Evolutionary conservation across 2,888 invertebrate genomes (phyloP).

Genomic region (Salpingus planirostris): DNA sequence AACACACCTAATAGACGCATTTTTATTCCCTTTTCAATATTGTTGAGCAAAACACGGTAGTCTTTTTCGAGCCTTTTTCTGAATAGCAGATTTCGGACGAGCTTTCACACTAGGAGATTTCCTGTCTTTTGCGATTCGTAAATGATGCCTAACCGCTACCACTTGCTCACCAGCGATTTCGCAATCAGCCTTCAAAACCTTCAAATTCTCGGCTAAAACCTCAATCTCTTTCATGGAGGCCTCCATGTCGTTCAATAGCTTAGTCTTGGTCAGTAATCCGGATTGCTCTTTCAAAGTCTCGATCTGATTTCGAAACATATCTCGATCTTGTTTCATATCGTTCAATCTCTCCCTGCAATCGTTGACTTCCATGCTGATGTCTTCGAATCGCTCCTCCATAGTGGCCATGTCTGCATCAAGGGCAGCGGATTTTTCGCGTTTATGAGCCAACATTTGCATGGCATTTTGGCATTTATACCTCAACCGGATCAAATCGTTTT

Average conservation of each 20-base stretch:
- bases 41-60: no score
- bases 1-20: no score
- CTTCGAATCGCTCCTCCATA: conserved; percentile 19
- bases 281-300: conserved; percentile 36
- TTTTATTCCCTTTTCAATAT: no score
- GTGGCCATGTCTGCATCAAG: neutral
- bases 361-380: conserved; percentile 16
- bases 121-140: conserved; percentile 2
- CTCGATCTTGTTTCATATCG: conserved; percentile 32
- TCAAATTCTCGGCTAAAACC: conserved; percentile 16
- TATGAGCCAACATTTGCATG: conserved; percentile 42
- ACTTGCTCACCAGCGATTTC: conserved; percentile 7
- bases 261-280: conserved; percentile 39
- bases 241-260: conserved; percentile 42
- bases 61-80: no score
- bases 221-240: conserved; percentile 31
- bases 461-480: conserved; percentile 41
- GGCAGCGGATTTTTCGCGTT: conserved; percentile 39
- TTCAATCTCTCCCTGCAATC: conserved; percentile 33
- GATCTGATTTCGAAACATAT: conserved; percentile 37
- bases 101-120: no score
- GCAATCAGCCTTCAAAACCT: conserved; percentile 7
- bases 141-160: conserved; percentile 3
- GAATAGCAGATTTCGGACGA: no score
- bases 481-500: conserved; percentile 42